Percentiles rank a stretch among this genome's conserved stretches.
Conservation (phyloP, 2,888 invertebrate species). For the Rhagium mordax region DNA sequence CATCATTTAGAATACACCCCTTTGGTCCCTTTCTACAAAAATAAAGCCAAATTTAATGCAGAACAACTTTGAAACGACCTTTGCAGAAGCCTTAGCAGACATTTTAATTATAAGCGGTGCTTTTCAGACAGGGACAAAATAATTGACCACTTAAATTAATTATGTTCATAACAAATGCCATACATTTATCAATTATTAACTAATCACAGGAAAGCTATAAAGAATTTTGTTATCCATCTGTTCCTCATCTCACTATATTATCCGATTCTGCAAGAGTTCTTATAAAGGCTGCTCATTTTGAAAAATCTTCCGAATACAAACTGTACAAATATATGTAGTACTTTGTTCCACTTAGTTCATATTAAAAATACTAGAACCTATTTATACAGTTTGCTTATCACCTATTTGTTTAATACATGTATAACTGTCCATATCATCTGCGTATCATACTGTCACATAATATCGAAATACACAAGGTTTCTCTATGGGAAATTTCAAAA, state of each 20-base stretch:
- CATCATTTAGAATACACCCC: constrained; percentile 5
- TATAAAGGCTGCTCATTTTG: background rate
- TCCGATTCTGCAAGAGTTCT: constrained; percentile 5
- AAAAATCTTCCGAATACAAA: constrained; percentile 6
- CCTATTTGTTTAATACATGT: background rate
- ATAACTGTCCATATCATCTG: background rate
- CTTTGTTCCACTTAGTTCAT: background rate
- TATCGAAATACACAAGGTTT: background rate
- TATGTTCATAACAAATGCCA: background rate
- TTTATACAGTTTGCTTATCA: background rate
- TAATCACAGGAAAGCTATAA: constrained; percentile 5
- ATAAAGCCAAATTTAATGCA: background rate
- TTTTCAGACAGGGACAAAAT: constrained; percentile 1
- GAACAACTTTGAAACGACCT: constrained; percentile 4
- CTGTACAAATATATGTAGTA: background rate
- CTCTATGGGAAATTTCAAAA: background rate
- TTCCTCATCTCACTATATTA: background rate
- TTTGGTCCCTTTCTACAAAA: constrained; percentile 24
- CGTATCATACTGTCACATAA: background rate
- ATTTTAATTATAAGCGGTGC: constrained; percentile 16
- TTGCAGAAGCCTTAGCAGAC: constrained; percentile 11
- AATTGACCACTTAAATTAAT: constrained; percentile 7
- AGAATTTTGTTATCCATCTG: background rate
- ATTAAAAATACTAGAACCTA: background rate
- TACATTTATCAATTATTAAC: constrained; percentile 15